phyloP scores from a whole-genome alignment of 2,797 vertebrate species.

The Enteromius viviparus region DNA sequence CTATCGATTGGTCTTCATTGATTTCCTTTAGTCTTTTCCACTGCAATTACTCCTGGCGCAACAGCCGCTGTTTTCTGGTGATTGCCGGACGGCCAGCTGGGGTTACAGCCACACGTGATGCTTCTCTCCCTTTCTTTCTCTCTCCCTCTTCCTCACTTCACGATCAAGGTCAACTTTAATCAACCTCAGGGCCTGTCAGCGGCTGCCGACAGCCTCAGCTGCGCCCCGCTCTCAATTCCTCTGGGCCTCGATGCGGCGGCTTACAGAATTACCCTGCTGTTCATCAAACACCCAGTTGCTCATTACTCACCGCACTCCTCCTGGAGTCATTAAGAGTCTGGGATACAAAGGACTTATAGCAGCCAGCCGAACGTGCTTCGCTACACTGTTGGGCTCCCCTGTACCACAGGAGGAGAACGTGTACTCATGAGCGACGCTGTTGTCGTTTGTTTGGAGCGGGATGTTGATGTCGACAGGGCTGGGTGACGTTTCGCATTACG shows the following conservation, averaged over 20 bases:
- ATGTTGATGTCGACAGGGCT: constrained; percentile 40
- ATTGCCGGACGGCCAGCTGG: constrained; percentile 54
- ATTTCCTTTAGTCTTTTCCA: constrained; percentile 72
- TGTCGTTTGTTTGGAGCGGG: constrained; percentile 43
- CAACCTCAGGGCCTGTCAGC: constrained; percentile 55
- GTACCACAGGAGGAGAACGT: constrained; percentile 26
- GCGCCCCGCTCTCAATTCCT: constrained; percentile 46
- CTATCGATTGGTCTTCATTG: constrained; percentile 71
- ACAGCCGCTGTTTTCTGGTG: constrained; percentile 65
- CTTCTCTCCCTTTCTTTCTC: constrained; percentile 37
- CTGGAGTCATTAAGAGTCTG: constrained; percentile 56
- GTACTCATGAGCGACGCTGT: constrained; percentile 27
- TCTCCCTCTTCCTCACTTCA: constrained; percentile 47
- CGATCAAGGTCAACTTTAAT: constrained; percentile 73
- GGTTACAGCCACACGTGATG: constrained; percentile 62
- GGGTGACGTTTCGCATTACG: not conserved
- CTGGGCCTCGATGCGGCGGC: constrained; percentile 50
- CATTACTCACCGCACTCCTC: constrained; percentile 59
- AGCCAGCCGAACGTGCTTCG: constrained; percentile 34
- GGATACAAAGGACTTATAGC: constrained; percentile 47
- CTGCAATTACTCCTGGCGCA: constrained; percentile 57
- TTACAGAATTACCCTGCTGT: constrained; percentile 60
- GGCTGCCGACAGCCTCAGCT: constrained; percentile 48
- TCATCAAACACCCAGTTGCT: constrained; percentile 57
- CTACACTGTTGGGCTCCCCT: constrained; percentile 23